Evolutionary conservation across 2,888 invertebrate genomes (phyloP), one percentile per base, ranked within the genome.

Genomic region (Cyrtodaria siliqua): DNA sequence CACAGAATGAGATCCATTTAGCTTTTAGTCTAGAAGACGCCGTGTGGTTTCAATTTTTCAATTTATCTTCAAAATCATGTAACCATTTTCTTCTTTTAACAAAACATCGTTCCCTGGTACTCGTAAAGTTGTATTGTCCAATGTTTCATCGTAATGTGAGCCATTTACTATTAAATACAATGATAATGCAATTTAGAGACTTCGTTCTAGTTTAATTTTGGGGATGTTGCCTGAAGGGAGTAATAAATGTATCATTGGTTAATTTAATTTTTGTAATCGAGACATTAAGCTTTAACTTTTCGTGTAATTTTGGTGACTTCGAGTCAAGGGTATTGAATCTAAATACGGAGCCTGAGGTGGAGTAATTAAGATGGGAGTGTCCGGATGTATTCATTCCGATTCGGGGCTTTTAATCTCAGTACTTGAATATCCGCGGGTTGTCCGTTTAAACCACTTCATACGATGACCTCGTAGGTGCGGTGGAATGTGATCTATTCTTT

Each of bases 141-240:
- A 44, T 16, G 44, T 9, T 44, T 33, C 16, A 2, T n/a, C 12
- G 42, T 42, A 59, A 59, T 59, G 44, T 23, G 42, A 59, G 38
- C 23, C 23, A 24, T 16, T 44, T 23, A 23, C 44, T 12, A 44
- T 42, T 38, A 24, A 63, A 52, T 47, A 29, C 57, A 18, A 52
- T 62, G 63, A 70, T 63, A 52, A 26, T 24, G 70, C 38, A 52
- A 63, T 44, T 44, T 44, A 16, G 20, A 44, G 16, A 18, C n/a
- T 6, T 16, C 20, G n/a, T 44, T 44, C 20, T 16, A 3, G 44
- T 44, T 44, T 44, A 44, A 44, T 44, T 44, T 44, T 18, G 9
- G 3, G 44, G 16, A 18, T 18, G 44, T 20, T 9, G 44, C 44
- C 44, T 16, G 6, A 16, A 20, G 44, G 9, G 3, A 18, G 44